These are phyloP conservation scores for Nowickia ferox DNA, from an alignment of 2,888 invertebrate genomes.

Conservation along the genomic window DNA sequence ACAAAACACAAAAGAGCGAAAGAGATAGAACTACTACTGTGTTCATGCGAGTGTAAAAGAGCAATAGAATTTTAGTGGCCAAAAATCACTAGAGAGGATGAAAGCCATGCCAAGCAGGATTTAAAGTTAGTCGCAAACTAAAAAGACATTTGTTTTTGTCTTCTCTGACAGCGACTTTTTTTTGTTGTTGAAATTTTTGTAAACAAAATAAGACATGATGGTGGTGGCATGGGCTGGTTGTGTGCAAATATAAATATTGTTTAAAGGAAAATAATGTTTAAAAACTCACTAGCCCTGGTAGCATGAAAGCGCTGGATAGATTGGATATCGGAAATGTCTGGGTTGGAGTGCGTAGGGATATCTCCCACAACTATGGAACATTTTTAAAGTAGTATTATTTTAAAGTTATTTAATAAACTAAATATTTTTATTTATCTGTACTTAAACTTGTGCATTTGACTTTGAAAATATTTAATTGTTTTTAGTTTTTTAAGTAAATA, in stretches of 20 bases:
- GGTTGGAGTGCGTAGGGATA: too few species aligned
- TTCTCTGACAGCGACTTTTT: constrained; percentile 22
- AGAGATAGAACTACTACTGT: background rate
- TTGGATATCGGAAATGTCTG: too few species aligned
- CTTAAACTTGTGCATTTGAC: too few species aligned
- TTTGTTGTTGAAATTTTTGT: constrained; percentile 1
- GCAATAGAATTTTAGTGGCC: constrained; percentile 15
- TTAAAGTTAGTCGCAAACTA: constrained; percentile 43
- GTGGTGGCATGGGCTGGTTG: background rate
- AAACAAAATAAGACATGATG: background rate
- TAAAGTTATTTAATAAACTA: too few species aligned
- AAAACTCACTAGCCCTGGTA: too few species aligned
- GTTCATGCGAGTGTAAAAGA: background rate
- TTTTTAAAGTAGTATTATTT: too few species aligned
- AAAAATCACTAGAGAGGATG: constrained; percentile 9
- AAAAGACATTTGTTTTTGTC: constrained; percentile 65
- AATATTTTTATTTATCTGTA: too few species aligned
- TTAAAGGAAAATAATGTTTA: background rate
- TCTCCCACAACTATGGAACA: too few species aligned
- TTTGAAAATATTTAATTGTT: too few species aligned
- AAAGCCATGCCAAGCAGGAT: constrained; percentile 7
- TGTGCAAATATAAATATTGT: background rate
- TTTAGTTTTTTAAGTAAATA: background rate
- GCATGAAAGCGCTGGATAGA: too few species aligned
- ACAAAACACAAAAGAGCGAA: background rate